Percentiles rank a stretch among this genome's conserved stretches.
These are phyloP conservation scores for Sympetrum striolatum DNA, from an alignment of 2,888 invertebrate species.

Conservation along the genomic window DNA sequence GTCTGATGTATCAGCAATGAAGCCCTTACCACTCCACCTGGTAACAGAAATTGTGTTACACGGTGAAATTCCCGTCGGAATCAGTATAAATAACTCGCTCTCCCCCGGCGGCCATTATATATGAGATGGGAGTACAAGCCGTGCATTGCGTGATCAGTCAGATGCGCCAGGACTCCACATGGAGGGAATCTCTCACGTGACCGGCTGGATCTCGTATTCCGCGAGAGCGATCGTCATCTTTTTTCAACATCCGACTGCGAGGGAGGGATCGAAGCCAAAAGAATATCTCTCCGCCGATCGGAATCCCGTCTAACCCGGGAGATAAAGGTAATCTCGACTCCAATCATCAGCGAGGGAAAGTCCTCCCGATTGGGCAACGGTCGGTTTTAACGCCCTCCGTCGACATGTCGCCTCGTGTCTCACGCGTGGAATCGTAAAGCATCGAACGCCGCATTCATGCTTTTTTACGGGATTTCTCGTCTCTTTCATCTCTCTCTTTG, in stretches of 20 bases:
- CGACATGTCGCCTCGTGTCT: conserved; percentile 17
- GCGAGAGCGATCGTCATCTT: conserved; percentile 32
- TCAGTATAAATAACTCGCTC: not conserved
- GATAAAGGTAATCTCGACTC: not conserved
- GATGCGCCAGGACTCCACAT: not conserved
- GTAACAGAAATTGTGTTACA: too few species aligned
- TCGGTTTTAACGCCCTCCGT: not conserved
- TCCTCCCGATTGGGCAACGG: not conserved
- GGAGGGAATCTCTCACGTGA: conserved; percentile 14
- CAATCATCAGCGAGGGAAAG: not conserved
- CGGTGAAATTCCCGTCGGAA: too few species aligned
- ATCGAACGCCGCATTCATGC: not conserved
- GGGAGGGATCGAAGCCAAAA: conserved; percentile 16
- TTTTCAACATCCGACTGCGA: conserved; percentile 11
- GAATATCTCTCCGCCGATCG: not conserved
- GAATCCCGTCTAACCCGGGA: not conserved
- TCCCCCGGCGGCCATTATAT: not conserved
- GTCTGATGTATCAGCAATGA: too few species aligned
- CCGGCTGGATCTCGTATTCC: conserved; percentile 27
- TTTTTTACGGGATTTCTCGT: not conserved
- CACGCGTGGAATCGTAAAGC: not conserved
- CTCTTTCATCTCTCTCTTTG: not conserved
- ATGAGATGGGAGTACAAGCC: not conserved
- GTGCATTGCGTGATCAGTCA: not conserved
- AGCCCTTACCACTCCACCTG: too few species aligned